A percentile compares a stretch with the other conserved stretches of the same genome.
Conservation (phyloP, 2,888 invertebrate species). For the Trachelus tabidus region DNA sequence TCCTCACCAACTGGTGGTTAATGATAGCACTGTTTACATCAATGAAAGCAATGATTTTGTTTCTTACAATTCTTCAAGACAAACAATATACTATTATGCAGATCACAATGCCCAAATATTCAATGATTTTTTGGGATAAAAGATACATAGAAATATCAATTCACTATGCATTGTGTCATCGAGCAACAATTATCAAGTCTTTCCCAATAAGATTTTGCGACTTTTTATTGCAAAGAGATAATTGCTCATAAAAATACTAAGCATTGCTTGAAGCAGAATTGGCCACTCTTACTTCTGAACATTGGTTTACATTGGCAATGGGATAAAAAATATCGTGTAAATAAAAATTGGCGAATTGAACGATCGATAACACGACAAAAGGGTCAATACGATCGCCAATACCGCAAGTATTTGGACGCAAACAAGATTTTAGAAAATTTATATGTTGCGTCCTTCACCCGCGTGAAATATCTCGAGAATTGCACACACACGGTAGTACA, state of each 20-base stretch:
- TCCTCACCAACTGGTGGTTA: background rate
- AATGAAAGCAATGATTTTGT: background rate
- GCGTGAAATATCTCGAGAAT: background rate
- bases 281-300: background rate
- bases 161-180: background rate
- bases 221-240: background rate
- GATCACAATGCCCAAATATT: background rate
- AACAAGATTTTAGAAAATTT: background rate
- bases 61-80: background rate
- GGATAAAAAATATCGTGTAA: background rate
- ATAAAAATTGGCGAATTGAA: background rate
- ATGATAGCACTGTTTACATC: background rate
- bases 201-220: background rate
- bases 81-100: background rate
- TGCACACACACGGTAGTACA: background rate
- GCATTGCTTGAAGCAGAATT: background rate
- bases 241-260: background rate
- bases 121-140: background rate
- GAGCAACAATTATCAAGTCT: background rate
- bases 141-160: background rate
- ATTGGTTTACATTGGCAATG: background rate
- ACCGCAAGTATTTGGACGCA: background rate
- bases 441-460: background rate
- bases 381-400: background rate
- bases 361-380: background rate